Base-by-base conservation (phyloP, 2,888 invertebrate genomes). In the Branchipolynoe longqiensis region DNA sequence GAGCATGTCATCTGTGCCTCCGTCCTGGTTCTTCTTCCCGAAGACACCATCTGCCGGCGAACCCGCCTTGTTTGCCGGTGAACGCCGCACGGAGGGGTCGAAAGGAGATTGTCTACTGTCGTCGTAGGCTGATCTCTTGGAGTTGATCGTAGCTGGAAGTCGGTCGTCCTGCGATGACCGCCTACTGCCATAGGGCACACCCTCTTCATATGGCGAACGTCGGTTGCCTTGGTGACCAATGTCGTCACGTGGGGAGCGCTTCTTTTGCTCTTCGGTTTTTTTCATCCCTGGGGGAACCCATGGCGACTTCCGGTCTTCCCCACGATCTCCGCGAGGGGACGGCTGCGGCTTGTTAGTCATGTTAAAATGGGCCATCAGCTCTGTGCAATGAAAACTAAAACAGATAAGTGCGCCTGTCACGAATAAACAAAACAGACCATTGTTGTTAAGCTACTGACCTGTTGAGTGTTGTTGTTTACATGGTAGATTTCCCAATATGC, bases 311-410 rank as follows among this genome's bases (percentile, higher is more conserved):
- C 69, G 33, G 22, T 25, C 69, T 62, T 62, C 62, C 18, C n/a
- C 3, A 25, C 62, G n/a, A 12, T n/a, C 41, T 18, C 41, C 31
- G 14, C 18, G 41, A 28, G 59, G 28, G 0, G 83, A 36, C n/a
- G 62, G 36, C 1, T 14, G 22, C 18, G 25, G 28, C 28, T 73
- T 84, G 48, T 64, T 69, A 8, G 84, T 84, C 73, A 73, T 41
- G 62, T 84, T 84, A 25, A 84, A 84, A 36, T 56, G 48, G 3
- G 84, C 69, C 84, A 84, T 84, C 33, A 84, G n/a, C 48, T 84
- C 84, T 84, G 54, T 28, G 25, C 31, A 41, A 36, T 8, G 33
- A 73, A 18, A 18, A 4, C 8, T 12, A n/a, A 73, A 31, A 48
- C 48, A 48, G 48, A 18, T 12, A 48, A 48, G 48, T 48, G 48